Percentiles rank a stretch among this genome's conserved stretches.
Evolutionary conservation across 2,113 vertebrate species (phyloP).

Genomic region (Siniperca knerii): DNA sequence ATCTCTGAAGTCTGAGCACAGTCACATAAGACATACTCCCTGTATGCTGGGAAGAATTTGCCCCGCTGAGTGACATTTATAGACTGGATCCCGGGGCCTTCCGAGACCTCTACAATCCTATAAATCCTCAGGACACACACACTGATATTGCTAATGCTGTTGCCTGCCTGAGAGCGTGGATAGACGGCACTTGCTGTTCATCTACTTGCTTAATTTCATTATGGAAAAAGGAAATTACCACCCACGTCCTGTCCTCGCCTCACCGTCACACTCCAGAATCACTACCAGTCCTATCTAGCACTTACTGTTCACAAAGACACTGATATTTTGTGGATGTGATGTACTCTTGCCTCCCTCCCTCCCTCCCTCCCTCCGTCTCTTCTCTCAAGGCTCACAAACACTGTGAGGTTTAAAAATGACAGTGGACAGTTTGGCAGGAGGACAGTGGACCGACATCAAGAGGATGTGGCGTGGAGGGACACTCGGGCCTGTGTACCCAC

Average conservation of each 20-base stretch:
- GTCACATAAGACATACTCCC: slow-evolving; percentile 23
- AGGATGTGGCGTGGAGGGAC: slow-evolving; percentile 57
- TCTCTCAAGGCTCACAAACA: neutral
- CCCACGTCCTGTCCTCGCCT: slow-evolving; percentile 6
- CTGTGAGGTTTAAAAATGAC: slow-evolving; percentile 24
- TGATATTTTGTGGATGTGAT: slow-evolving; percentile 55
- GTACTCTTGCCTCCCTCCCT: neutral
- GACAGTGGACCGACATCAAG: slow-evolving; percentile 3
- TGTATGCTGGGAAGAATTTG: neutral
- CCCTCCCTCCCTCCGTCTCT: neutral
- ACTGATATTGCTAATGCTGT: slow-evolving; percentile 51
- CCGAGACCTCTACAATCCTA: slow-evolving; percentile 11
- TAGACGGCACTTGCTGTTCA: neutral
- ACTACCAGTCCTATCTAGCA: slow-evolving; percentile 44
- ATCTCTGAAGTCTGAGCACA: slow-evolving; percentile 54
- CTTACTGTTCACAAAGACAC: slow-evolving; percentile 61
- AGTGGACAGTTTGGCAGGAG: slow-evolving; percentile 40
- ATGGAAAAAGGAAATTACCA: neutral
- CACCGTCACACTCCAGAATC: slow-evolving; percentile 33
- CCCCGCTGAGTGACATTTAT: slow-evolving; percentile 23
- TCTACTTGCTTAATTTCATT: slow-evolving; percentile 27
- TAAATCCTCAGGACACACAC: slow-evolving; percentile 62
- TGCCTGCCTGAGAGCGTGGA: slow-evolving; percentile 45
- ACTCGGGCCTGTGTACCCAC: slow-evolving; percentile 10
- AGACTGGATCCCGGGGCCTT: slow-evolving; percentile 29